Evolutionary conservation across 2,888 invertebrate genomes (phyloP), one percentile per base, ranked within the genome.

Genomic region (Caenorhabditis sp.): DNA sequence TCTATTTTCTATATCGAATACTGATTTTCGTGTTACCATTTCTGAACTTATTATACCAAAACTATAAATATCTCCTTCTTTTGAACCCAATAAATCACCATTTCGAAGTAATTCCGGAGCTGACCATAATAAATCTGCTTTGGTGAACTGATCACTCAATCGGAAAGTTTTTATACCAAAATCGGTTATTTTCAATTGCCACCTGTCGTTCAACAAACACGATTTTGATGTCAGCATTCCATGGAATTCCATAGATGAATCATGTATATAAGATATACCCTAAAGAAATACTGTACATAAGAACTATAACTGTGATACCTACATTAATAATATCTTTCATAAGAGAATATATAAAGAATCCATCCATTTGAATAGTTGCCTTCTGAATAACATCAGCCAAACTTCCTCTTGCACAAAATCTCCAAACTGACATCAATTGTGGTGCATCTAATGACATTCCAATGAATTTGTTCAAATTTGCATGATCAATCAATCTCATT

Each of bases 381-480:
- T 67, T 67, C 54, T 57, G 31, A 17, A 75, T 75, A 10, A 75
- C 70, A 63, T 75, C 67, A 4, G 64, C 64, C n/a, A 80, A 59
- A 3, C 61, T 67, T 50, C 81, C 81, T 25, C 85, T 57, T 27
- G 76, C 69, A 61, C 85, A 85, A 64, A 72, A 84, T 59, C 74
- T 81, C 85, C 86, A 85, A 27, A 85, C 61, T 3, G 85, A 78
- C 59, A 81, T 64, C 25, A 76, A 63, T n/a, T 83, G 60, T 8
- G 83, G 83, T 8, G 77, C 81, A 57, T 86, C 85, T 1, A 82
- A 60, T n/a, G 80, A 84, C 38, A 86, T 31, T 1, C 86, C 86
- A 27, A 84, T 67, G 68, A 86, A 86, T 31, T 80, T 76, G 67
- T 87, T 86, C 56, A 83, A 63, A 63, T 86, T 86, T 58, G 85